Evolutionary conservation across 1,140 invertebrate species (phyloP), one percentile per base, ranked within the genome.

Genomic region (Heliconius congener): DNA sequence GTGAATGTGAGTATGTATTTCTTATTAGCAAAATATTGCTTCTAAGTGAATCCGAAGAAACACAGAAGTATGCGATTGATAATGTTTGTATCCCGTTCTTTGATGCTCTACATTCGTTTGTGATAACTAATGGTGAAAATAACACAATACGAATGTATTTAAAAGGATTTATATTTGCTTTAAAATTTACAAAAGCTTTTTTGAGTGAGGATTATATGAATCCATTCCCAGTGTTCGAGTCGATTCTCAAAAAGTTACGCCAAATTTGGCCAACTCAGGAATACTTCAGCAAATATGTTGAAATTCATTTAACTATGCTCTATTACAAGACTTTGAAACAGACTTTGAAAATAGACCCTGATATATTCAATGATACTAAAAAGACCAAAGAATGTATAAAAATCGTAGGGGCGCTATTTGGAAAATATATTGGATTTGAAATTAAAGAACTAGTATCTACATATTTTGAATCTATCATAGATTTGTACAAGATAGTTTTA

Each of bases 261-360:
- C 79, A 80, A n/a, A 23, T 85, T n/a, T 75, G 90, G 19, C 83
- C 87, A 1, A 81, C 86, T 18, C 85, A 88, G 42, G 74, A 81
- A 57, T 78, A 87, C 74, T 88, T 91, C 16, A 57, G 73, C 11
- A 78, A 71, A 34, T 91, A 88, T 52, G 83, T 85, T 0, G 60
- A 81, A 19, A 82, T 93, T 37, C 87, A 91, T 73, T 78, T 90
- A n/a, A 90, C 84, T 16, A 89, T 90, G 85, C 76, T 88, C 16
- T 93, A 89, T 76, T 88, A 78, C 55, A 89, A 85, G 50, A 79
- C 88, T 23, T 77, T 91, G 5, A 78, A 82, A 60, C 82, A 87
- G 27, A 76, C 82, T 46, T n/a, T 86, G 1, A 84, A 86, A 79
- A 66, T 84, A 37, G 80, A 84, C 30, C 84, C 86, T 8, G 74